phyloP scores from a whole-genome alignment of 2,888 invertebrate species.

The Drosophila aldrichi region DNA sequence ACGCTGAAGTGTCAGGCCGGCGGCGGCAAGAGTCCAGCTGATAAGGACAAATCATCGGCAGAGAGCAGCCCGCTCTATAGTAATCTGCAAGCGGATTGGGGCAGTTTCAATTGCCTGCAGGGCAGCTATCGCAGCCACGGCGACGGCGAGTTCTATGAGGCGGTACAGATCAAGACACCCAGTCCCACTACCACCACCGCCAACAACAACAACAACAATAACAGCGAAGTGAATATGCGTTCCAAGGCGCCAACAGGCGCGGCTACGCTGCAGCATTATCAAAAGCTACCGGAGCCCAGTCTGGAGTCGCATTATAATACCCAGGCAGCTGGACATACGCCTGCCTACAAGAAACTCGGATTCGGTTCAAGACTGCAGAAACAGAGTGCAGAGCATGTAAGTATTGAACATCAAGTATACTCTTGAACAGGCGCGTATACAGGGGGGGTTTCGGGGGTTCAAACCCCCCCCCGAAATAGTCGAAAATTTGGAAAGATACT shows the following conservation, averaged over 20 bases:
- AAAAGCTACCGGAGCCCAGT: slow-evolving; percentile 77
- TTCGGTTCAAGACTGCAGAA: slow-evolving; percentile 66
- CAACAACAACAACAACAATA: slow-evolving; percentile 22
- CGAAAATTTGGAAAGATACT: no score
- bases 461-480: no score
- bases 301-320: slow-evolving; percentile 75
- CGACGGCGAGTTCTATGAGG: slow-evolving; percentile 81
- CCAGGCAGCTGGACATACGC: slow-evolving; percentile 64
- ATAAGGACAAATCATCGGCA: slow-evolving; percentile 31
- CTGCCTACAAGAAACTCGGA: slow-evolving; percentile 68
- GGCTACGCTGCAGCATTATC: slow-evolving; percentile 76
- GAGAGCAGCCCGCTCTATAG: slow-evolving; percentile 53
- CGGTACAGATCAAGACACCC: slow-evolving; percentile 62
- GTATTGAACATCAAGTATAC: slow-evolving; percentile 14
- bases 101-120: slow-evolving; percentile 79
- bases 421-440: no score
- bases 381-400: slow-evolving; percentile 56
- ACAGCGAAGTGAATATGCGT: slow-evolving; percentile 66
- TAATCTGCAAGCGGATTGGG: slow-evolving; percentile 66
- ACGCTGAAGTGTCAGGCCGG: slow-evolving; percentile 69
- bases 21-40: slow-evolving; percentile 26
- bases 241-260: slow-evolving; percentile 60
- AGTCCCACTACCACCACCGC: slow-evolving; percentile 13
- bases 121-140: slow-evolving; percentile 82
- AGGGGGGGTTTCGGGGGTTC: no score